Base-by-base conservation (phyloP, 1,140 invertebrate species). In the Drosophila albomicans region DNA sequence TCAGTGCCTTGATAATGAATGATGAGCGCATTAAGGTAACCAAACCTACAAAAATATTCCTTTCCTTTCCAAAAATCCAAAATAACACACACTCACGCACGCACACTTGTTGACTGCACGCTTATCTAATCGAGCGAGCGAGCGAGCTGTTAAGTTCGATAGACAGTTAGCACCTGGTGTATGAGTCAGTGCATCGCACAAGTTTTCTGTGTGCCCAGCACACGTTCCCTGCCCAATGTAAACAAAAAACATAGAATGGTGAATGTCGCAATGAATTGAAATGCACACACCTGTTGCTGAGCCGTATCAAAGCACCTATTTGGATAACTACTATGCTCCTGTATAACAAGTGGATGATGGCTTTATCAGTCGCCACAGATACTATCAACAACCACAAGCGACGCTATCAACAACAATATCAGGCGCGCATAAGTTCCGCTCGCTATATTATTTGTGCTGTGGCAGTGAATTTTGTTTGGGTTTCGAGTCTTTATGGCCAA, bases 1-100 rank as follows among this genome's bases (percentile, higher is more conserved):
- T 96, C 13, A 95, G 95, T n/a, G 95, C 94, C 91, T 93, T 96
- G 15, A 93, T 95, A 94, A 92, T 88, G 95, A 95, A 56, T 93
- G 95, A 81, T 93, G 93, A 91, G 92, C 80, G 93, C 87, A 95
- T 95, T 74, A 94, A 95, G 92, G 95, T 95, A 81, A 73, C 52
- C 13, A 58, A 81, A 73, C 52, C 13, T 51, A 16, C 46, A 54
- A 20, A 32, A 75, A 35, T 25, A 25, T 62, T 16, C 28, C 64
- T 45, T 30, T 25, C 49, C 4, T 63, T 73, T 78, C 63, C 15
- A 56, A 49, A 69, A 57, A 63, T 49, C 32, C 43, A 62, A 63
- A 70, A 57, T 57, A 8, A 70, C 51, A 58, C 71, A 66, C 43
- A 63, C 70, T 30, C 62, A 70, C 67, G 81, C 63, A 77, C 72